phyloP scores from a whole-genome alignment of 23 tunicate species.

The Ascidia mentula region DNA sequence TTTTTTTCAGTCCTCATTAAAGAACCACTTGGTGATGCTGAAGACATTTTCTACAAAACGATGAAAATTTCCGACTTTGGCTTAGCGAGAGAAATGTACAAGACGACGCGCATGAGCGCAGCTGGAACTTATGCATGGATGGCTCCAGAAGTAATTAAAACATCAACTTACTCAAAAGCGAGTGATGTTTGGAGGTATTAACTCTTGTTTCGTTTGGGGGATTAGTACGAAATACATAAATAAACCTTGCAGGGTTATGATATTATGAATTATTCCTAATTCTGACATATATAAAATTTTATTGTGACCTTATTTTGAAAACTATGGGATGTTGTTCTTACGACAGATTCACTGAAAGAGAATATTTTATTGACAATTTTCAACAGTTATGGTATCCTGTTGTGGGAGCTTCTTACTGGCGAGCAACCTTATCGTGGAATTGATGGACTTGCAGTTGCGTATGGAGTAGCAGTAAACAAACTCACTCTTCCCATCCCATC shows the following conservation, averaged over 20 bases:
- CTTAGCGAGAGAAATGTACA: constrained; percentile 87
- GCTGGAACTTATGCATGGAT: constrained; percentile 99
- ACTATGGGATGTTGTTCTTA: background rate
- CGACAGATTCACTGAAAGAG: background rate
- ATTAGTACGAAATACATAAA: too few relatives aligned
- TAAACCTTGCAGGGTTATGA: too few relatives aligned
- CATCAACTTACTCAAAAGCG: constrained; percentile 80
- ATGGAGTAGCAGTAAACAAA: constrained; percentile 90
- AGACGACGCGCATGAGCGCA: constrained; percentile 76
- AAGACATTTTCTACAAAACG: constrained; percentile 81
- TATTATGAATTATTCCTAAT: too few relatives aligned
- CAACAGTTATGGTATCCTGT: constrained; percentile 79
- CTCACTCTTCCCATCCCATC: constrained; percentile 91
- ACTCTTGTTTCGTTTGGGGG: too few relatives aligned
- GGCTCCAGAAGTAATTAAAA: constrained; percentile 98
- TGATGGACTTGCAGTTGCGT: constrained; percentile 89
- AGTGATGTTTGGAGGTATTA: constrained; percentile 98
- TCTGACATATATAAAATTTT: background rate
- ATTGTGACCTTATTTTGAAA: background rate
- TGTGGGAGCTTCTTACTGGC: constrained; percentile 98
- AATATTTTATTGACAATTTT: background rate
- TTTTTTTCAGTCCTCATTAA: constrained; percentile 77
- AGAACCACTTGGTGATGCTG: constrained; percentile 61
- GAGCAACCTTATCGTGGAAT: constrained; percentile 98
- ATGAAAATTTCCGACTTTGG: constrained; percentile 99